Evolutionary conservation across 2,797 vertebrate species (phyloP).

Genomic region (Atherinosoma microstoma): DNA sequence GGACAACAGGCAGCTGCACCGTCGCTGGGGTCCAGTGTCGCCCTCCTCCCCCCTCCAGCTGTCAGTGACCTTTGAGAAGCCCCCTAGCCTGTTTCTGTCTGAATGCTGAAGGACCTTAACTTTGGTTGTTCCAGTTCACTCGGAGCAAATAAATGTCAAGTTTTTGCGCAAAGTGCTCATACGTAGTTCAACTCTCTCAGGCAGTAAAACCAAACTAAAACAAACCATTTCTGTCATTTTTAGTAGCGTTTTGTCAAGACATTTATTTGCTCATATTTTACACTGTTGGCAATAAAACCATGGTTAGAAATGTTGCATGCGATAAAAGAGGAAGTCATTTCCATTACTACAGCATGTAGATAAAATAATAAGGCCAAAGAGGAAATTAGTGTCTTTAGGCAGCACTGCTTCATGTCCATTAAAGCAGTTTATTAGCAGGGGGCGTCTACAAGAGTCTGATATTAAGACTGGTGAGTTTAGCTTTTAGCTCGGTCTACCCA

Average conservation of each 20-base stretch:
- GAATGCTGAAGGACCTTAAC: not conserved
- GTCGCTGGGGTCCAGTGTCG: constrained; percentile 28
- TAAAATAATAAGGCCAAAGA: not conserved
- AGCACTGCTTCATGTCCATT: constrained; percentile 9
- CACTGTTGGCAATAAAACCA: constrained; percentile 7
- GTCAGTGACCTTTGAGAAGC: constrained; percentile 52
- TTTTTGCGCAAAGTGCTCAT: not conserved
- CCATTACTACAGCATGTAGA: not conserved
- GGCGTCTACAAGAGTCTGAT: not conserved
- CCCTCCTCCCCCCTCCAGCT: not conserved
- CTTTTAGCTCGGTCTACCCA: not conserved
- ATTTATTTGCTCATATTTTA: constrained; percentile 8
- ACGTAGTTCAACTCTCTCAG: not conserved
- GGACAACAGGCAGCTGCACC: constrained; percentile 27
- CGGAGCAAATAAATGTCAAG: not conserved
- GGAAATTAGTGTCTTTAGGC: not conserved
- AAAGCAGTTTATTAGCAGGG: not conserved
- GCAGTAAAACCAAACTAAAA: not conserved
- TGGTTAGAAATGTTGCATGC: not conserved
- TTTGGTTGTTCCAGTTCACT: not conserved
- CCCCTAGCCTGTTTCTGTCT: constrained; percentile 12
- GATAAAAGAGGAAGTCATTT: constrained; percentile 10
- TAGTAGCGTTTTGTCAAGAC: not conserved
- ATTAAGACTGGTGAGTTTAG: constrained; percentile 4
- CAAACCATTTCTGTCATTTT: not conserved